These are phyloP conservation scores for Hepsetus odoe DNA, from an alignment of 2,113 vertebrate species.

Conservation along the genomic window DNA sequence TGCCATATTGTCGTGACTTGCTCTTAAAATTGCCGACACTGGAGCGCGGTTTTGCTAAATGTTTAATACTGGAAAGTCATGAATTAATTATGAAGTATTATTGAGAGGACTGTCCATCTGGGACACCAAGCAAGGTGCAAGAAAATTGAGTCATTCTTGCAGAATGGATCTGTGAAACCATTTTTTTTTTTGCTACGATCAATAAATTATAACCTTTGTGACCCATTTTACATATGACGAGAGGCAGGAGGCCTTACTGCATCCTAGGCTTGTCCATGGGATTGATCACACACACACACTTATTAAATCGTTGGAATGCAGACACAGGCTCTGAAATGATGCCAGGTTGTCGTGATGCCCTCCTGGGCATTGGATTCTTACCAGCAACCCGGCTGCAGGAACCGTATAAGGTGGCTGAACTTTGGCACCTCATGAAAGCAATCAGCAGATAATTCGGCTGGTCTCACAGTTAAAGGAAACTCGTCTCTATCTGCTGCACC, in stretches of 20 bases:
- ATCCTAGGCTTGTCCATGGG: background rate
- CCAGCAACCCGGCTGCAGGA: slow-evolving; percentile 14
- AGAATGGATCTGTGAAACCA: background rate
- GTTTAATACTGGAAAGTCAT: too few species aligned
- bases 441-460: slow-evolving; percentile 8
- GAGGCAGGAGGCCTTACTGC: background rate
- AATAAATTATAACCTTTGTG: background rate
- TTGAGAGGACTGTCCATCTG: background rate
- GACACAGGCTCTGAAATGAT: slow-evolving; percentile 28
- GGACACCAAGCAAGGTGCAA: background rate
- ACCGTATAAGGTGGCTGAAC: slow-evolving; percentile 10
- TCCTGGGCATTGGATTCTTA: slow-evolving; percentile 29
- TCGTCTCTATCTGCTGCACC: background rate
- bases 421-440: slow-evolving; percentile 6
- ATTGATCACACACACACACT: background rate
- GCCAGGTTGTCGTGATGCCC: slow-evolving; percentile 18
- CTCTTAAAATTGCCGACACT: too few species aligned
- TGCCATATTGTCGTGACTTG: too few species aligned
- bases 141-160: background rate
- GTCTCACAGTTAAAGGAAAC: background rate
- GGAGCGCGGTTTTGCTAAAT: too few species aligned
- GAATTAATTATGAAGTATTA: slow-evolving; percentile 9
- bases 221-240: background rate
- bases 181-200: too few species aligned
- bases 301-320: background rate